Evolutionary conservation across 2,113 vertebrate species (phyloP).

Genomic region (Pterocles burchelli): DNA sequence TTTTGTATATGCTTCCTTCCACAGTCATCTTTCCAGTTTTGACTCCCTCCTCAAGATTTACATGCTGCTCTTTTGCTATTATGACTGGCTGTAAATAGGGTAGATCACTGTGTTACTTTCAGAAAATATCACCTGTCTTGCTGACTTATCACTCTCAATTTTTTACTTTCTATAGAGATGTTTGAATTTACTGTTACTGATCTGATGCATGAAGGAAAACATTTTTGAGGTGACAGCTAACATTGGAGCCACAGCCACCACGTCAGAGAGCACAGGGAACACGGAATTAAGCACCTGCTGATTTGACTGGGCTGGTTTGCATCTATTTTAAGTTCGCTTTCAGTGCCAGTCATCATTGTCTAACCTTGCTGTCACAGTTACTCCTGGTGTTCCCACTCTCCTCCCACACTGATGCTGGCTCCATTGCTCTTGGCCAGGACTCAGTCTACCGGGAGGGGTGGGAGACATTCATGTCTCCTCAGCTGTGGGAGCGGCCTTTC

Average conservation of each 20-base stretch:
- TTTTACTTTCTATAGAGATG: neutral
- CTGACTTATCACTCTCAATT: neutral
- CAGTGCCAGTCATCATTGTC: neutral
- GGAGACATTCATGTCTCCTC: neutral
- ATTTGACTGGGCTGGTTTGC: neutral
- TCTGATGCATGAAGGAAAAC: neutral
- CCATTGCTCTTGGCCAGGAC: neutral
- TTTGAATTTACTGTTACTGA: neutral
- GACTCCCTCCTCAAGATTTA: neutral
- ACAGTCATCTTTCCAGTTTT: neutral
- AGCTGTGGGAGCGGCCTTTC: neutral
- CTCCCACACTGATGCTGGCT: neutral
- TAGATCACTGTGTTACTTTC: neutral
- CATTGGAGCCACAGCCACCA: neutral
- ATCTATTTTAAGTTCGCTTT: neutral
- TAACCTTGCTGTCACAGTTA: neutral
- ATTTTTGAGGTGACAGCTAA: neutral
- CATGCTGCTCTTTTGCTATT: neutral
- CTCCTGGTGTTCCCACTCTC: neutral
- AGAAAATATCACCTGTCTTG: slow-evolving; percentile 10
- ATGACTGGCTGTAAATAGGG: slow-evolving; percentile 21
- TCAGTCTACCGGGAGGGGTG: neutral
- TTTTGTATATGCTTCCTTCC: neutral
- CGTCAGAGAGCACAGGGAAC: neutral
- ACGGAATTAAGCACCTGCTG: neutral